Evolutionary conservation across 2,888 invertebrate genomes (phyloP).

Genomic region (Drosophila testacea): DNA sequence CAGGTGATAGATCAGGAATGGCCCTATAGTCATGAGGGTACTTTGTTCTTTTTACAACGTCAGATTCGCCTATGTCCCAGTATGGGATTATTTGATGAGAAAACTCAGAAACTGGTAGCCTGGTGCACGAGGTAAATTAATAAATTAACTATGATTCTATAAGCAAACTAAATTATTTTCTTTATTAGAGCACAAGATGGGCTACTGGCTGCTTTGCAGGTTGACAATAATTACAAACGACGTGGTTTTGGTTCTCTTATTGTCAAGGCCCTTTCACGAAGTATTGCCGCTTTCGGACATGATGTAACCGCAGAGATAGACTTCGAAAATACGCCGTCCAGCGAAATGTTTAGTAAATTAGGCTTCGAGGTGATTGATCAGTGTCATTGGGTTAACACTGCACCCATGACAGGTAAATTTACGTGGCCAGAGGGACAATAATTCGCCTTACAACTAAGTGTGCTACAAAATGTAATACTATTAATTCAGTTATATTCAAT

Average conservation of each 20-base stretch:
- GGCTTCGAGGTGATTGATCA: slow-evolving; percentile 50
- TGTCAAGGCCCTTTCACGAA: slow-evolving; percentile 40
- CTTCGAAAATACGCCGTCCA: slow-evolving; percentile 31
- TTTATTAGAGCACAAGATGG: slow-evolving; percentile 58
- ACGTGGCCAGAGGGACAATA: slow-evolving; percentile 53
- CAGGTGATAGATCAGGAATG: slow-evolving; percentile 72
- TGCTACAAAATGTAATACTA: background rate
- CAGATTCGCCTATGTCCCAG: slow-evolving; percentile 81
- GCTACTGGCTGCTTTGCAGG: slow-evolving; percentile 52
- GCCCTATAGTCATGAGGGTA: slow-evolving; percentile 82
- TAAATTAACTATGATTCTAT: background rate
- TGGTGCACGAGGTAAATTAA: slow-evolving; percentile 83
- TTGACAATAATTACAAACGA: slow-evolving; percentile 26
- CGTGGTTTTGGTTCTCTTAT: slow-evolving; percentile 59
- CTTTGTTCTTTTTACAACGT: slow-evolving; percentile 77
- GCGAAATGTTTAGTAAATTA: slow-evolving; percentile 42
- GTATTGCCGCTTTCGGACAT: slow-evolving; percentile 41
- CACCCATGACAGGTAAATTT: slow-evolving; percentile 32
- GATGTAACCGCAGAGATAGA: slow-evolving; percentile 55
- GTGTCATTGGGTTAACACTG: slow-evolving; percentile 45
- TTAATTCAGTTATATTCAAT: background rate
- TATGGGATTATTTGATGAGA: slow-evolving; percentile 76
- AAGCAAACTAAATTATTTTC: background rate
- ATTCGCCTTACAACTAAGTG: background rate
- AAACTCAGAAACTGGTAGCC: slow-evolving; percentile 76